Conservation (phyloP, 2,888 invertebrate genomes). For the Eulithis testata region DNA sequence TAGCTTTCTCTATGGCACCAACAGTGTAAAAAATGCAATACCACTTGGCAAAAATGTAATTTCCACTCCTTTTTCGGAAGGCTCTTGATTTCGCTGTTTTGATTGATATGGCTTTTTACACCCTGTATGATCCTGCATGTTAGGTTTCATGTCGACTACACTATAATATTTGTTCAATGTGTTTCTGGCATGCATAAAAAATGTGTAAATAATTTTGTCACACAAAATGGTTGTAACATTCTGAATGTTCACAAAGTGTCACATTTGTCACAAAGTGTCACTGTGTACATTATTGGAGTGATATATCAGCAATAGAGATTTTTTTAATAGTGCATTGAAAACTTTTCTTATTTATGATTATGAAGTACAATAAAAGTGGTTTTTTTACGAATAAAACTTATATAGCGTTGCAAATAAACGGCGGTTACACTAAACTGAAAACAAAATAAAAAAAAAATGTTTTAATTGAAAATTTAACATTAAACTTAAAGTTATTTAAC, state of each 20-base stretch:
- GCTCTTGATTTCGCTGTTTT: not conserved
- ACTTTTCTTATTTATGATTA: not conserved
- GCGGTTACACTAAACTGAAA: not conserved
- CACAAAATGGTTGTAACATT: not conserved
- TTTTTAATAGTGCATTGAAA: not conserved
- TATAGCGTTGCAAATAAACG: not conserved
- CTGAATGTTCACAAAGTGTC: not conserved
- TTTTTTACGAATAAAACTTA: not conserved
- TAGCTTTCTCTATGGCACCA: no score
- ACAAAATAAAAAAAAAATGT: no score
- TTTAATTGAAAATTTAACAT: no score
- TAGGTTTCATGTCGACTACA: conserved; percentile 40
- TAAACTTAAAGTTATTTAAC: no score
- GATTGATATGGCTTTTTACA: not conserved
- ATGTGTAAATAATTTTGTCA: conserved; percentile 4
- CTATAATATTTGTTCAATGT: conserved; percentile 53
- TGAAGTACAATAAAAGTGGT: conserved; percentile 1
- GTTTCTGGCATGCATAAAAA: conserved; percentile 55
- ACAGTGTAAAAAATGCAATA: no score
- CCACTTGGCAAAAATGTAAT: no score
- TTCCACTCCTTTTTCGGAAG: no score
- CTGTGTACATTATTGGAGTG: not conserved
- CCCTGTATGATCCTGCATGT: not conserved
- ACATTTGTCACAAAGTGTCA: not conserved
- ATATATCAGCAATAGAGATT: not conserved